phyloP scores from a whole-genome alignment of 2,888 invertebrate genomes.

The Noctua janthe region DNA sequence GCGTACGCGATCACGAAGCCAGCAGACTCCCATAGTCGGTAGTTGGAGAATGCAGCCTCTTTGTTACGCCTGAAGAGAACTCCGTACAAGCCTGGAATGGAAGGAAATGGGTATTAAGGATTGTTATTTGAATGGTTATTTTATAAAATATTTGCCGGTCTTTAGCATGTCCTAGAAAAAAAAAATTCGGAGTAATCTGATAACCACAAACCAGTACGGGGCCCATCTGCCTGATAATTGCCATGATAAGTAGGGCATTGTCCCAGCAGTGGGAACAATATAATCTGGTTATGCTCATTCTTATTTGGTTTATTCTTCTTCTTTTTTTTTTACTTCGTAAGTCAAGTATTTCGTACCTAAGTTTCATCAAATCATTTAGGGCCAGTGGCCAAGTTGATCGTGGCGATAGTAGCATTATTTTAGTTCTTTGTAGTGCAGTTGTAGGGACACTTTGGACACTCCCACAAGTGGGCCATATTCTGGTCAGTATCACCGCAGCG shows the following conservation, averaged over 20 bases:
- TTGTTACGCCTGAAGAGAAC: conserved; percentile 96
- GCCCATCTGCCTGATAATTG: not conserved
- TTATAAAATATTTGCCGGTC: not conserved
- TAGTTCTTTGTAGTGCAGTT: not conserved
- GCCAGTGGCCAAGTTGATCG: not conserved
- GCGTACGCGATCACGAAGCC: conserved; percentile 97
- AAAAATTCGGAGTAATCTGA: too few relatives aligned
- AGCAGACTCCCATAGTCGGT: conserved; percentile 96
- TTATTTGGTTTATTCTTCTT: not conserved
- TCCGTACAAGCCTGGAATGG: conserved; percentile 94
- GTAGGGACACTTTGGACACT: not conserved
- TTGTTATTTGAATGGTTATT: not conserved
- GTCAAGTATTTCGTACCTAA: not conserved
- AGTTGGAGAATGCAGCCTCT: conserved; percentile 98
- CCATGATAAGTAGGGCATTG: not conserved
- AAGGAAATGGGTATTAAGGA: conserved; percentile 20
- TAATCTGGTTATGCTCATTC: not conserved
- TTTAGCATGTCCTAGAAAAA: too few relatives aligned
- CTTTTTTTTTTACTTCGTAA: not conserved
- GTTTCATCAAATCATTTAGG: not conserved
- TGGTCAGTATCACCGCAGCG: not conserved
- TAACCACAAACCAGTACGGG: not conserved
- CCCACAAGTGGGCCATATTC: not conserved
- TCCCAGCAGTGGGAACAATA: not conserved
- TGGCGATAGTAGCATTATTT: not conserved